phyloP scores from a whole-genome alignment of 2,888 invertebrate genomes.

The Allygus modestus region DNA sequence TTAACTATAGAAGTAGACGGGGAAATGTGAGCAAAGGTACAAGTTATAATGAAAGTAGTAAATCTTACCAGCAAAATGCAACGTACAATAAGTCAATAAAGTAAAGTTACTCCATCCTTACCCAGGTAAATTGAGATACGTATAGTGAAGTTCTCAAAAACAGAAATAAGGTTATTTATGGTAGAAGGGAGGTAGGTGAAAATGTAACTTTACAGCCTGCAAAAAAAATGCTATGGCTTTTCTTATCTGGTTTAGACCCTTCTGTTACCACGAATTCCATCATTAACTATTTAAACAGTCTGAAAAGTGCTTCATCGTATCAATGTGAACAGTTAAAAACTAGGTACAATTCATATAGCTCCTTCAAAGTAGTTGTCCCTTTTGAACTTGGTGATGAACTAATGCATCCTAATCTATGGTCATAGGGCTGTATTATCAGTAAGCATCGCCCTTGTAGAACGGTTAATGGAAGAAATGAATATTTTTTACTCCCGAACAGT shows the following conservation, averaged over 20 bases:
- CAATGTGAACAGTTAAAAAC: neutral
- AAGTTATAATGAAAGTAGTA: too few relatives aligned
- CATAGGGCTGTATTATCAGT: conserved; percentile 3
- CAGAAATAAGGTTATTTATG: too few relatives aligned
- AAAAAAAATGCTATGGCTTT: neutral
- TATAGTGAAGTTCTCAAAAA: too few relatives aligned
- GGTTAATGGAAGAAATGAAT: neutral
- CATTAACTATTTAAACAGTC: neutral
- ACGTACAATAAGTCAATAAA: too few relatives aligned
- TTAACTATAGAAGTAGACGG: too few relatives aligned
- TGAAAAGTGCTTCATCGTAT: neutral
- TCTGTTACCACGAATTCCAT: neutral
- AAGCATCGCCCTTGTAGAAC: neutral
- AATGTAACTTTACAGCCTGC: too few relatives aligned
- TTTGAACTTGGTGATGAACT: conserved; percentile 19
- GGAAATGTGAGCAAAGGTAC: too few relatives aligned
- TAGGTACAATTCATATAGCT: neutral
- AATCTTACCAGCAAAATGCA: too few relatives aligned
- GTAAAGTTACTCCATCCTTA: too few relatives aligned
- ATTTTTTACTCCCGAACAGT: neutral
- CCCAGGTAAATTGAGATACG: too few relatives aligned
- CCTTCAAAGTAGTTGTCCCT: conserved; percentile 30
- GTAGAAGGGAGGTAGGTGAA: too few relatives aligned
- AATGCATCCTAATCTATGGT: conserved; percentile 40
- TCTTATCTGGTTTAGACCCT: neutral